phyloP scores from a whole-genome alignment of 2,797 vertebrate species.

The Dendrocincla fuliginosa region DNA sequence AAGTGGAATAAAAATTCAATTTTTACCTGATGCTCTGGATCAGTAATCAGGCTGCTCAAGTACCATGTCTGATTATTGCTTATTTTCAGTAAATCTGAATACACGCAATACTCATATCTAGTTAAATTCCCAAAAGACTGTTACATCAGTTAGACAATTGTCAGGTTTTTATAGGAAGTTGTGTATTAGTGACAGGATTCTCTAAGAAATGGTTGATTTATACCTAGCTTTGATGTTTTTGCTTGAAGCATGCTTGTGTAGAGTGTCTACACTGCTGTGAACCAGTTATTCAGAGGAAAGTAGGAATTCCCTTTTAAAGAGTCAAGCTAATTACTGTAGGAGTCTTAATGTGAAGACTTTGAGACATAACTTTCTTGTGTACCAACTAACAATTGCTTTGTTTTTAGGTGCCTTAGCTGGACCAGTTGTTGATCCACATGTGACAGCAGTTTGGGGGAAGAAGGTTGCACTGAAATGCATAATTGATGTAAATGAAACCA shows the following conservation, averaged over 20 bases:
- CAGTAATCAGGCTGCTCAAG: not conserved
- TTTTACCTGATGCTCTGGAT: not conserved
- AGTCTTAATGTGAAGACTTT: not conserved
- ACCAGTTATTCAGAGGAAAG: not conserved
- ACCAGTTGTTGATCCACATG: constrained; percentile 87
- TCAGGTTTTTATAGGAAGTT: not conserved
- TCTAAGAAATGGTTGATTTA: not conserved
- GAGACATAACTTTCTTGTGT: not conserved
- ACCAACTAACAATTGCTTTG: not conserved
- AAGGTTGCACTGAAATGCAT: constrained; percentile 91
- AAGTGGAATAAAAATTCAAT: not conserved
- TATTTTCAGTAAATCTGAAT: not conserved
- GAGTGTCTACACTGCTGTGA: not conserved
- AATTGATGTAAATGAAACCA: constrained; percentile 89
- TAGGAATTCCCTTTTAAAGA: not conserved
- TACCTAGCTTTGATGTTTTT: not conserved
- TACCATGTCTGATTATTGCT: not conserved
- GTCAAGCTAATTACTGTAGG: not conserved
- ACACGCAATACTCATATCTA: accelerated
- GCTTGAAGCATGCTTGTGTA: not conserved
- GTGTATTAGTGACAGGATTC: not conserved
- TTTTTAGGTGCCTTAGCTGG: constrained; percentile 85
- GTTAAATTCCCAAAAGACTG: not conserved
- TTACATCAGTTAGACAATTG: not conserved
- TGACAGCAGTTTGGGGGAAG: constrained; percentile 92